phyloP scores from a whole-genome alignment of 2,797 vertebrate species.

The Loriculus beryllinus region DNA sequence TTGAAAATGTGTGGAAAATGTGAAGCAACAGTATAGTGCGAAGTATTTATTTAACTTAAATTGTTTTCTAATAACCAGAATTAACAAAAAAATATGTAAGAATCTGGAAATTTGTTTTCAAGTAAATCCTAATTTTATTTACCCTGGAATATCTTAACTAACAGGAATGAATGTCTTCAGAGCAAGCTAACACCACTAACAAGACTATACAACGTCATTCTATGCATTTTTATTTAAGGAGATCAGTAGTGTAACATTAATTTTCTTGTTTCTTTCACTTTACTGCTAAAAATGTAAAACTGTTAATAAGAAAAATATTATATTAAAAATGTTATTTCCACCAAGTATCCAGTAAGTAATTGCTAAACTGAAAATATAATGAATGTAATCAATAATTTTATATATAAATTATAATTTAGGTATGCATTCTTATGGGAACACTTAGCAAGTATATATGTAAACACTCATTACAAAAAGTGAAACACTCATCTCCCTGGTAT shows the following conservation, averaged over 20 bases:
- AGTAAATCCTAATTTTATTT: background rate
- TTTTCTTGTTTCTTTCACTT: background rate
- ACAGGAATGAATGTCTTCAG: too few relatives aligned
- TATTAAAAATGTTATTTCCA: background rate
- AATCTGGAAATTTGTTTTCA: background rate
- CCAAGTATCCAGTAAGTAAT: background rate
- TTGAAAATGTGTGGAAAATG: background rate
- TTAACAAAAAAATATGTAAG: background rate
- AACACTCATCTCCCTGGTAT: background rate
- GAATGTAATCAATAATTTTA: background rate
- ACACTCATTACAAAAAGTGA: background rate
- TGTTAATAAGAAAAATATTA: background rate
- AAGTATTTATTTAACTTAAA: background rate
- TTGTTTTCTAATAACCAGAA: background rate
- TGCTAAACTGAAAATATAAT: background rate
- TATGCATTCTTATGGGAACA: background rate
- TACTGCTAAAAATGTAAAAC: background rate
- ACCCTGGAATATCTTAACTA: background rate
- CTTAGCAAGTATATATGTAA: background rate
- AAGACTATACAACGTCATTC: background rate
- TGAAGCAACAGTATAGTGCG: background rate
- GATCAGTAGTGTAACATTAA: background rate
- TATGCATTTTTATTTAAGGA: background rate
- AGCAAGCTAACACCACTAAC: background rate
- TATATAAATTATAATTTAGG: background rate